Evolutionary conservation across 2,888 invertebrate genomes (phyloP).

Genomic region (Argyresthia goedartella): DNA sequence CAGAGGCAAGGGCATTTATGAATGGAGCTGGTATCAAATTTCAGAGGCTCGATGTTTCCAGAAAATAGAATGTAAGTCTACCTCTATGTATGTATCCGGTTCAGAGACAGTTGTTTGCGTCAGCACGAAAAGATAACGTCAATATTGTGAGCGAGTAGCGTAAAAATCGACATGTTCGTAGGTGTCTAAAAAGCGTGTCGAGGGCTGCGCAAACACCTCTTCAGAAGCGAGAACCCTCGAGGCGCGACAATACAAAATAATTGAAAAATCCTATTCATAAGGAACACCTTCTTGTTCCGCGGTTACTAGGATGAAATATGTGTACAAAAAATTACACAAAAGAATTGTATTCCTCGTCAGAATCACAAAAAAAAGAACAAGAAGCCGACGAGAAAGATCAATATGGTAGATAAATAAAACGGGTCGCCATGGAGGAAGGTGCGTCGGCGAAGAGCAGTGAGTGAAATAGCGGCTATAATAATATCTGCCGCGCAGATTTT

Average conservation of each 20-base stretch:
- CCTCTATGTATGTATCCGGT: too few species aligned
- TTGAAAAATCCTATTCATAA: conserved; percentile 40
- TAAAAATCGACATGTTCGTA: background rate
- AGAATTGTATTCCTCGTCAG: conserved; percentile 44
- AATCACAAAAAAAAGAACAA: conserved; percentile 30
- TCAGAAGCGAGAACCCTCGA: conserved; percentile 16
- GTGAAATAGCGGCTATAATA: too few species aligned
- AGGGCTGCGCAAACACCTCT: conserved; percentile 27
- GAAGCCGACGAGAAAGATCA: conserved; percentile 44
- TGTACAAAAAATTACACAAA: conserved; percentile 56
- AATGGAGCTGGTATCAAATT: conserved; percentile 16
- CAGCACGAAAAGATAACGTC: background rate
- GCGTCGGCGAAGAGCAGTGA: conserved; percentile 11
- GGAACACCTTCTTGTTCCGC: conserved; percentile 35
- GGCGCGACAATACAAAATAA: conserved; percentile 37
- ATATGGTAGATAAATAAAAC: conserved; percentile 54
- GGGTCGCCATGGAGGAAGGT: conserved; percentile 39
- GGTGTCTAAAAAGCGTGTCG: conserved; percentile 17
- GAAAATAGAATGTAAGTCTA: background rate
- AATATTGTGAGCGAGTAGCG: background rate
- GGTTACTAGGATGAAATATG: conserved; percentile 45
- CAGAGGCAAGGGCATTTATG: conserved; percentile 14
- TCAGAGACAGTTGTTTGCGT: background rate
- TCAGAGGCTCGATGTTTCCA: background rate
- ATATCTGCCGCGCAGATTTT: too few species aligned